phyloP scores from a whole-genome alignment of 1,140 invertebrate genomes.

The Drosophila leontia region DNA sequence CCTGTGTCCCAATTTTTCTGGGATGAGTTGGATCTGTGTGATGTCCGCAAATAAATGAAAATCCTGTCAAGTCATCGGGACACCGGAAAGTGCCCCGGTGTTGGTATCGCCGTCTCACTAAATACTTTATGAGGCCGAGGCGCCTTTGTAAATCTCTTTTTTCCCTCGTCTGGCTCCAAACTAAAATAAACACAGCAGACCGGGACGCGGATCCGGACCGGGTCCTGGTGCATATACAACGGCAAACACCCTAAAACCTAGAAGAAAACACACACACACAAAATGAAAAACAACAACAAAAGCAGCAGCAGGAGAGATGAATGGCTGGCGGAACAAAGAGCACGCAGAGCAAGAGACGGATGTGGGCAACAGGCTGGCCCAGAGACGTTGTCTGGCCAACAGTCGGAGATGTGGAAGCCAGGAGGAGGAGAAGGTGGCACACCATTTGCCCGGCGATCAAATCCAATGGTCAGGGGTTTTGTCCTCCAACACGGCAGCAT shows the following conservation, averaged over 20 bases:
- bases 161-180: constrained; percentile 51
- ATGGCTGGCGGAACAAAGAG: constrained; percentile 55
- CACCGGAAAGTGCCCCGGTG: constrained; percentile 36
- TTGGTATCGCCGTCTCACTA: constrained; percentile 30
- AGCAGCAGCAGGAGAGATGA: constrained; percentile 34
- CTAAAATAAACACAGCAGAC: constrained; percentile 50
- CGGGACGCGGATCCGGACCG: constrained; percentile 3
- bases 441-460: constrained; percentile 40
- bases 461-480: constrained; percentile 39
- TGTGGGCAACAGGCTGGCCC: constrained; percentile 54
- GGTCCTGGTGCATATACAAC: constrained; percentile 36
- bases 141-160: constrained; percentile 36
- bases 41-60: constrained; percentile 23
- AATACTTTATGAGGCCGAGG: constrained; percentile 58
- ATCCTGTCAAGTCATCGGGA: constrained; percentile 26
- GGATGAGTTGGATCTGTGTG: constrained; percentile 6
- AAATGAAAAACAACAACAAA: constrained; percentile 22
- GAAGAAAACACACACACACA: constrained; percentile 39
- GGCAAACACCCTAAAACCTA: constrained; percentile 57
- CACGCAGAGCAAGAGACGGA: constrained; percentile 3
- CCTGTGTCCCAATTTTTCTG: constrained; percentile 16
- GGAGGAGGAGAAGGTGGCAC: constrained; percentile 1
- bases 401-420: neutral
- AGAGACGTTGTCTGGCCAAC: constrained; percentile 14
- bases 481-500: constrained; percentile 40